These are phyloP conservation scores for Sprattus sprattus DNA, from an alignment of 2,113 vertebrate species.

Conservation along the genomic window DNA sequence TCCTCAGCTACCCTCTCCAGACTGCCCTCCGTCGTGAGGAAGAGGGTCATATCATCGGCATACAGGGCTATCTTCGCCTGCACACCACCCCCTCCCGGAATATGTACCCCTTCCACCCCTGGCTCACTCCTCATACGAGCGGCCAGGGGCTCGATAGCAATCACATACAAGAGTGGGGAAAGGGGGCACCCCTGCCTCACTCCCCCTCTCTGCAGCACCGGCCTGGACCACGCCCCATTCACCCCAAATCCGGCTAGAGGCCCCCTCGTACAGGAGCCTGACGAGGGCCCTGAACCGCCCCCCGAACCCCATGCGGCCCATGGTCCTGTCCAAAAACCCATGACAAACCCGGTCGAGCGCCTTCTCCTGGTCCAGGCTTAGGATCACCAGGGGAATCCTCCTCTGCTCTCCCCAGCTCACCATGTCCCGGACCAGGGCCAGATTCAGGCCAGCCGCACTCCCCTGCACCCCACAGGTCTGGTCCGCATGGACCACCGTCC, in stretches of 20 bases:
- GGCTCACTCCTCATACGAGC: too few species aligned
- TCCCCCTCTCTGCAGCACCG: slow-evolving; percentile 21
- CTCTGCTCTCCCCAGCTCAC: not conserved
- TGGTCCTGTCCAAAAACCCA: not conserved
- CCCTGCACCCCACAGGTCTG: slow-evolving; percentile 9
- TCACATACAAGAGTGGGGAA: not conserved
- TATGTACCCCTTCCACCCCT: too few species aligned
- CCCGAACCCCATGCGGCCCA: not conserved
- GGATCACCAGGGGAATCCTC: not conserved
- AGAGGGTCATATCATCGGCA: too few species aligned
- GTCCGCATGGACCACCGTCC: too few species aligned
- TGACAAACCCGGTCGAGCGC: slow-evolving; percentile 21
- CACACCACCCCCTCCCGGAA: too few species aligned
- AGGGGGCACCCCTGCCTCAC: too few species aligned
- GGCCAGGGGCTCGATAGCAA: too few species aligned
- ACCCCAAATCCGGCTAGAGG: not conserved
- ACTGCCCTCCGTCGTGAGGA: too few species aligned
- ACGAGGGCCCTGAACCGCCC: not conserved
- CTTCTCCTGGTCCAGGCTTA: slow-evolving; percentile 26
- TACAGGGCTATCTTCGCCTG: too few species aligned
- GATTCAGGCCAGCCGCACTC: too few species aligned
- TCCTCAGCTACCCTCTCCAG: too few species aligned
- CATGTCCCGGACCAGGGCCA: too few species aligned
- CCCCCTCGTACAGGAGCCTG: not conserved
- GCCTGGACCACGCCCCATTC: not conserved